These are phyloP conservation scores for Scleropages formosus DNA, from an alignment of 2,797 vertebrate genomes.

Conservation along the genomic window DNA sequence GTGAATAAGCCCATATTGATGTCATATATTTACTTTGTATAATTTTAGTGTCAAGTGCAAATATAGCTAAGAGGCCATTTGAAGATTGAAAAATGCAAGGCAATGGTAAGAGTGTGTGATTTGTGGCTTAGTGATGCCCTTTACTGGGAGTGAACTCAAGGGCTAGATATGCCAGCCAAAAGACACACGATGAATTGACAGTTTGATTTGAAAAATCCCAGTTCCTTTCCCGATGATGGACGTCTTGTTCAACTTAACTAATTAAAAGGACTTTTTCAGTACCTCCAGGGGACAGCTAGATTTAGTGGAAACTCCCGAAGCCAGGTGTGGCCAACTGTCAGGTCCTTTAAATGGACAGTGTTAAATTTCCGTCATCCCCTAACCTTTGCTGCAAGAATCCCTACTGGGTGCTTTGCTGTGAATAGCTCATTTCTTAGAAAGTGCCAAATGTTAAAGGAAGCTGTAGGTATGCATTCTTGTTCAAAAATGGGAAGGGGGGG, in stretches of 20 bases:
- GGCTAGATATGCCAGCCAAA: neutral
- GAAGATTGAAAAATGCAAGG: no score
- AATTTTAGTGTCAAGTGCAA: neutral
- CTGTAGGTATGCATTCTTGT: no score
- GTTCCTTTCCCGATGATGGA: neutral
- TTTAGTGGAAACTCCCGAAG: neutral
- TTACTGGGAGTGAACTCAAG: neutral
- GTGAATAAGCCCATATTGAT: no score
- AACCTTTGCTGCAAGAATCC: neutral
- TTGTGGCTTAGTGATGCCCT: neutral
- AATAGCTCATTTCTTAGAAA: conserved; percentile 5
- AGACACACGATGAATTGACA: neutral
- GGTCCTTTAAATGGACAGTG: neutral
- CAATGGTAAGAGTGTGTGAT: neutral
- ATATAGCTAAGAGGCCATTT: neutral
- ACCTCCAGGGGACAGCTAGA: neutral
- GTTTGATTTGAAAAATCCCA: conserved; percentile 5
- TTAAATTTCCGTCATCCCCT: conserved; percentile 4
- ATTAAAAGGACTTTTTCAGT: conserved; percentile 22
- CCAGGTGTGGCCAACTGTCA: neutral
- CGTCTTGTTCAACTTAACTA: neutral
- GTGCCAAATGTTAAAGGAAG: neutral
- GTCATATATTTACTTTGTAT: no score
- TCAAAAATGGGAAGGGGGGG: no score
- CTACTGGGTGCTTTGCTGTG: neutral